A percentile compares a stretch with the other conserved stretches of the same genome.
Conservation (phyloP, 2,797 vertebrate genomes). For the Gymnocypris eckloni region DNA sequence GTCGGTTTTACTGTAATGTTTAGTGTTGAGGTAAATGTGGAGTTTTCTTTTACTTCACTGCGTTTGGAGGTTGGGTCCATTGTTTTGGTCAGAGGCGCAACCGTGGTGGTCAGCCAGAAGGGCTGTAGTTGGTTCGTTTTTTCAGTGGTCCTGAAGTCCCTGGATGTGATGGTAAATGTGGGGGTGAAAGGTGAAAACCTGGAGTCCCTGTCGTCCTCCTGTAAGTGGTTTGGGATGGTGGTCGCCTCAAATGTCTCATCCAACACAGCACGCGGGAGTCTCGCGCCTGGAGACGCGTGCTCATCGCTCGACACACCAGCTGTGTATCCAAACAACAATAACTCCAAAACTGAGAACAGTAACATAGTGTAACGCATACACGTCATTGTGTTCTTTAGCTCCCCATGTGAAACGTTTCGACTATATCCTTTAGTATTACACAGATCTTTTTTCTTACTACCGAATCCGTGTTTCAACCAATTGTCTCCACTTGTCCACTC, state of each 20-base stretch:
- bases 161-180: slow-evolving; percentile 12
- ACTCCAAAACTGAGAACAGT: slow-evolving; percentile 55
- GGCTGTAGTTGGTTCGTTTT: slow-evolving; percentile 21
- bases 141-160: slow-evolving; percentile 14
- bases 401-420: slow-evolving; percentile 49
- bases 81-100: slow-evolving; percentile 38
- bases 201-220: slow-evolving; percentile 42
- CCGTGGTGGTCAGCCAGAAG: slow-evolving; percentile 9
- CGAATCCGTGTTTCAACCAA: background rate
- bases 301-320: slow-evolving; percentile 42
- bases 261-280: slow-evolving; percentile 44
- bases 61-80: slow-evolving; percentile 25
- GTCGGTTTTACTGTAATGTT: slow-evolving; percentile 8
- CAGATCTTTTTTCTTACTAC: background rate
- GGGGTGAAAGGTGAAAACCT: slow-evolving; percentile 24
- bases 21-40: slow-evolving; percentile 8
- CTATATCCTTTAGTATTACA: slow-evolving; percentile 32
- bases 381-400: slow-evolving; percentile 48
- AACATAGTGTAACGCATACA: slow-evolving; percentile 52
- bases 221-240: slow-evolving; percentile 56
- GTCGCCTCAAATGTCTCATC: slow-evolving; percentile 49
- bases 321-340: slow-evolving; percentile 55
- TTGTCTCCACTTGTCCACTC: slow-evolving; percentile 28
- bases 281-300: slow-evolving; percentile 28
- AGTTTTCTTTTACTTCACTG: slow-evolving; percentile 20